Percentiles rank a stretch among this genome's conserved stretches.
Conservation (phyloP, 2,797 vertebrate genomes). For the Scarus forsteni region DNA sequence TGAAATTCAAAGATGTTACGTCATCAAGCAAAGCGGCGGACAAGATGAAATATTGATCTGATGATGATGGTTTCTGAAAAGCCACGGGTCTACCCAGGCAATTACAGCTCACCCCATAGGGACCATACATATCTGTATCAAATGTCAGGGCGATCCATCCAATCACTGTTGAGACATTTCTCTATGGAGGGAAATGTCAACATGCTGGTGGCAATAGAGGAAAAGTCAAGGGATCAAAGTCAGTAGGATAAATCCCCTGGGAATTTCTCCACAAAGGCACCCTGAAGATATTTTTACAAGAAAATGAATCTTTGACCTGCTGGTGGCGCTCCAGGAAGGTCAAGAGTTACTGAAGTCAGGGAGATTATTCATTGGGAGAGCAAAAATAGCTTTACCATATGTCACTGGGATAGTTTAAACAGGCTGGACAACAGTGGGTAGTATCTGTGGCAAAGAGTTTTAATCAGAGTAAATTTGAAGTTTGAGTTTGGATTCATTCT, state of each 20-base stretch:
- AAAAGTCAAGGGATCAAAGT: background rate
- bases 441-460: no score
- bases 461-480: no score
- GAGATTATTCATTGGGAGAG: background rate
- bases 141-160: constrained; percentile 1
- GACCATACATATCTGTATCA: background rate
- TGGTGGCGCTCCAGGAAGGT: background rate
- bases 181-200: background rate
- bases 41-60: background rate
- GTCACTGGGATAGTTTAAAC: background rate
- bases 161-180: constrained; percentile 3
- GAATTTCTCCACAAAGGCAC: background rate
- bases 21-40: background rate
- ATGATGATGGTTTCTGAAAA: background rate
- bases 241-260: background rate
- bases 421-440: no score
- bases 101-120: background rate
- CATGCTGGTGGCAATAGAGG: background rate
- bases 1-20: background rate
- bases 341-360: background rate
- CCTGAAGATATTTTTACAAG: background rate
- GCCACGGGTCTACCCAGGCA: no score
- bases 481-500: no score
- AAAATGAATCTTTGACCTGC: background rate
- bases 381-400: background rate